Evolutionary conservation across 2,797 vertebrate genomes (phyloP).

Genomic region (Mastacembelus armatus): DNA sequence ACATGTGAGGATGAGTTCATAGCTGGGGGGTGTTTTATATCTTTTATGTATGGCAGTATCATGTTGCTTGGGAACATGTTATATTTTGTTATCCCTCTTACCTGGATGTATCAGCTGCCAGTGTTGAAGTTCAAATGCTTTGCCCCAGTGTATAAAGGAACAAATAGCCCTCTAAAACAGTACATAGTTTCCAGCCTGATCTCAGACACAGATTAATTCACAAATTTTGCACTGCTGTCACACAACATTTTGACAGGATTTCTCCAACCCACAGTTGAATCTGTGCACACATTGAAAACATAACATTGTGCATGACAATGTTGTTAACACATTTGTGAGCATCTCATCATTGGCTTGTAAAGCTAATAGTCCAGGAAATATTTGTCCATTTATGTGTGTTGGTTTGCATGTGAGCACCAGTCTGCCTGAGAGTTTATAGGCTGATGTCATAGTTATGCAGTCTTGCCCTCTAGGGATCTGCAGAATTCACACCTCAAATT

Average conservation of each 20-base stretch:
- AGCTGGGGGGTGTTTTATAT: too few relatives aligned
- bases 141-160: too few relatives aligned
- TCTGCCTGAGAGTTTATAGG: constrained; percentile 58
- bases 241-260: constrained; percentile 36
- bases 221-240: constrained; percentile 17
- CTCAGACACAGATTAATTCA: constrained; percentile 8
- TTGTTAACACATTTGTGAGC: too few relatives aligned
- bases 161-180: not conserved
- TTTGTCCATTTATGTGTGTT: constrained; percentile 45
- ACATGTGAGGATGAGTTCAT: too few relatives aligned
- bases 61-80: too few relatives aligned
- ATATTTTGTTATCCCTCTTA: too few relatives aligned
- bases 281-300: constrained; percentile 35
- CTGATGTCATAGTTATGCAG: constrained; percentile 82
- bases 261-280: constrained; percentile 25
- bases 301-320: constrained; percentile 43
- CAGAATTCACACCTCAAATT: constrained; percentile 78
- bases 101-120: too few relatives aligned
- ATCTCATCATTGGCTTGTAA: constrained; percentile 49
- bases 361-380: constrained; percentile 48
- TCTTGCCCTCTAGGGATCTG: constrained; percentile 64
- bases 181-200: not conserved
- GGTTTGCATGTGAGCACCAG: constrained; percentile 13
- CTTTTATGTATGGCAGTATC: too few relatives aligned
- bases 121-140: too few relatives aligned